Evolutionary conservation across 2,797 vertebrate genomes (phyloP).

Genomic region (Diplodus puntazzo): DNA sequence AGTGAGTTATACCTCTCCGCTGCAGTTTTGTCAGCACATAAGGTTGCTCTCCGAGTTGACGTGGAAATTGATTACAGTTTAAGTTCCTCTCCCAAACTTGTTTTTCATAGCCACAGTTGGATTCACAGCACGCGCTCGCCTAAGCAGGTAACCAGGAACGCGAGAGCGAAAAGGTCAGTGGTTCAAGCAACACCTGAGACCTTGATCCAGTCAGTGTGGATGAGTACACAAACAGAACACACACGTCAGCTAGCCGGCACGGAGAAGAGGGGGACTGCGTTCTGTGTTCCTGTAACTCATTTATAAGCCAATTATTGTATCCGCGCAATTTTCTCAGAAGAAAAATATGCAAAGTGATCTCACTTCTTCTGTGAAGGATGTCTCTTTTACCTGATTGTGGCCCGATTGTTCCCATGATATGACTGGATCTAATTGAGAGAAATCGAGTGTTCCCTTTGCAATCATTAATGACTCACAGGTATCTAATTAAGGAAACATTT

Average conservation of each 20-base stretch:
- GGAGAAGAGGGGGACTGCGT: neutral
- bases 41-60: neutral
- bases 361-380: conserved; percentile 41
- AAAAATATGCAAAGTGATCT: conserved; percentile 46
- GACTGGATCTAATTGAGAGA: conserved; percentile 44
- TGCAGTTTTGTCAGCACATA: conserved; percentile 16
- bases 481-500: conserved; percentile 55
- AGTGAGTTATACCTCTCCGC: conserved; percentile 23
- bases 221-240: conserved; percentile 18
- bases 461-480: conserved; percentile 51
- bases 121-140: conserved; percentile 27
- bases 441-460: conserved; percentile 43
- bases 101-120: conserved; percentile 5
- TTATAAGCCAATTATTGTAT: conserved; percentile 59
- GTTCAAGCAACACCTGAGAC: conserved; percentile 54
- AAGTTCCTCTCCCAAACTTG: conserved; percentile 3
- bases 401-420: conserved; percentile 45
- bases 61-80: conserved; percentile 31
- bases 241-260: neutral
- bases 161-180: conserved; percentile 43
- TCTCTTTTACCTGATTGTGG: conserved; percentile 49
- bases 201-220: conserved; percentile 23
- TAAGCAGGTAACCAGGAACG: conserved; percentile 49
- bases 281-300: conserved; percentile 43
- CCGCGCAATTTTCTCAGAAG: conserved; percentile 47